Base-by-base conservation (phyloP, 2,797 vertebrate genomes). In the Pipistrellus pipistrellus region DNA sequence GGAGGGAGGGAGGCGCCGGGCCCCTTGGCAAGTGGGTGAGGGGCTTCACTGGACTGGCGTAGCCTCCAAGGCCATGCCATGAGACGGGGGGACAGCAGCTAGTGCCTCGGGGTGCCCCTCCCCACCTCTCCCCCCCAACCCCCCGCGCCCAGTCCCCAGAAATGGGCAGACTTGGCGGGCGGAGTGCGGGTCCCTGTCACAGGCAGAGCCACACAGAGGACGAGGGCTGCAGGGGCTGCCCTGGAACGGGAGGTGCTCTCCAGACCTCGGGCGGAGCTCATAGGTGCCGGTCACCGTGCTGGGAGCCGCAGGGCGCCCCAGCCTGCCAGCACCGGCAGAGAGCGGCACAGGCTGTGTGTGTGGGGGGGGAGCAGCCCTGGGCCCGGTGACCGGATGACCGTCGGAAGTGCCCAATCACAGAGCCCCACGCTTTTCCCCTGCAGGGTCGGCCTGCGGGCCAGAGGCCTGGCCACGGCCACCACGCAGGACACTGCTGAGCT, bases 261-360 rank as follows among this genome's bases (percentile, higher is more conserved):
- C 15, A 66, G 44, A 41, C 48, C 53, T 18, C 11, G 4, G 68
- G 46, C 0, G 6, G 5, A 8, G 73, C 55, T 5, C 11, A 3
- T 0, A 3, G 30, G 71, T 4, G 9, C 27, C 25, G 11, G 21
- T 35, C 71, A 8, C 55, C 8, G 9, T 55, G 62, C 72, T 21
- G 46, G 46, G 32, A 38, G 20, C 32, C 3, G 18, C 59, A 8
- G 9, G 9, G 85, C 3, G 0, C 27, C 66, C 27, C 25, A 2
- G 32, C 23, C 25, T 1, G n/a, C 55, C 9, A 13, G 12, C 46
- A 2, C 3, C 2, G 0, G 77, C 0, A 4, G 77, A 66, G 23
- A 46, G 25, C 2, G 1, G 9, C 6, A 14, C 53, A 53, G 30
- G 35, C 35, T 41, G 38, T 41, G 38, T 41, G 38, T 41, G 38